Base-by-base conservation (phyloP, 2,113 vertebrate genomes). In the Etheostoma spectabile region DNA sequence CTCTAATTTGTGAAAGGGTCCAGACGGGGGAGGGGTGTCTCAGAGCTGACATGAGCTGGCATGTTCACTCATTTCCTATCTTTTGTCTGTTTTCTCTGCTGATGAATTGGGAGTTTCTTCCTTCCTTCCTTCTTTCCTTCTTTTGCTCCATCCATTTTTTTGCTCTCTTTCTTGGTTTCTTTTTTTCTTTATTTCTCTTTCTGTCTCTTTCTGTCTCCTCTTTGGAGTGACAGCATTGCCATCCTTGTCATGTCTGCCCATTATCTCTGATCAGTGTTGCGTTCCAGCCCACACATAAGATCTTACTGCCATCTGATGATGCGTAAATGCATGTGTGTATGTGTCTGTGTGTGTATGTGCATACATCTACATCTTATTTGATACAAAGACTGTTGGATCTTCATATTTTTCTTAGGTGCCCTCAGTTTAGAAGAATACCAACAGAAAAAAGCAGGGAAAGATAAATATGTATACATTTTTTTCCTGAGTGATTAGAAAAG, bases 241-340 rank as follows among this genome's bases (percentile, higher is more conserved):
- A 56, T 84, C 77, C 49, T 84, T 86, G 85, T 88, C 93, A 66
- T 86, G 80, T 90, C 86, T 82, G 79, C 70, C 83, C 84, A 87
- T 92, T 92, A 91, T 92, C 86, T 88, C 49, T 88, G 84, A 92
- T 91, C 88, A 88, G 48, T 74, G 80, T 89, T 74, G 84, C 77
- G 46, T 85, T 68, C 60, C 60, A 74, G 87, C 83, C 79, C 85
- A 76, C 76, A 83, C 87, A 79, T 83, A 46, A 22, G 35, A 21
- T 66, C 74, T 3, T 24, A 22, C 63, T 85, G 85, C 71, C 71
- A 77, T 55, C 63, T 33, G 59, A 80, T 72, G 85, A 69, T 57
- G 52, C 21, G 45, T 48, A 66, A 73, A 75, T 55, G 45, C 11
- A 10, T 56, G 30, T 49, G 42, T 76, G 18, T 56, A n/a, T n/a